Conservation (phyloP, 2,888 invertebrate genomes). For the Lasioglossum villosulum region DNA sequence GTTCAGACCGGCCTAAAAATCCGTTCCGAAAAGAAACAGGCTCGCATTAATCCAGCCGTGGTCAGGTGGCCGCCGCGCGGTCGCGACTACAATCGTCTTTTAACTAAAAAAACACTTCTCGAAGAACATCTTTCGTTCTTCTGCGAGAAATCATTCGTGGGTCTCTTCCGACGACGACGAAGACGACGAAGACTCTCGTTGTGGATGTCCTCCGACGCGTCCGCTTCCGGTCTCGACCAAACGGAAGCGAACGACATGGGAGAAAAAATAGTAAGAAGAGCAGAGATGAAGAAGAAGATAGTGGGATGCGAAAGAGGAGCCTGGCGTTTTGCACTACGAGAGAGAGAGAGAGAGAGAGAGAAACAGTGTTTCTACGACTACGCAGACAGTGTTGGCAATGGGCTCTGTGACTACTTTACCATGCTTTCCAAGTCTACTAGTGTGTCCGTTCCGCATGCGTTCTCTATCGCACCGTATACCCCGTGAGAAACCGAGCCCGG, state of each 20-base stretch:
- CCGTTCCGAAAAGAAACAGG: constrained; percentile 60
- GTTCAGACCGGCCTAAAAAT: constrained; percentile 82
- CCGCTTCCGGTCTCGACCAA: constrained; percentile 12
- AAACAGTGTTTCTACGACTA: constrained; percentile 22
- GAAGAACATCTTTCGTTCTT: background rate
- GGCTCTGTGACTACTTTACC: constrained; percentile 55
- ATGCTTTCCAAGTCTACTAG: constrained; percentile 54
- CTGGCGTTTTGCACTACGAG: constrained; percentile 34
- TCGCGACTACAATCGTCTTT: constrained; percentile 26
- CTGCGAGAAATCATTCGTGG: background rate
- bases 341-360: constrained; percentile 5
- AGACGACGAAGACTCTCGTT: background rate
- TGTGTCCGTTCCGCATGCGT: constrained; percentile 62
- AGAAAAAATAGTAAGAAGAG: constrained; percentile 12
- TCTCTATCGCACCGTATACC: constrained; percentile 35
- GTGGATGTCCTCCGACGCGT: constrained; percentile 5
- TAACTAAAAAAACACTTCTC: background rate
- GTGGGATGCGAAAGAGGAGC: constrained; percentile 1
- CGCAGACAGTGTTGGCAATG: constrained; percentile 15
- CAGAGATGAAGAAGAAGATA: background rate
- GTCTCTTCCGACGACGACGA: background rate
- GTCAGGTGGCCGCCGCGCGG: constrained; percentile 12
- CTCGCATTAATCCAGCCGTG: constrained; percentile 62
- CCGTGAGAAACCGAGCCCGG: constrained; percentile 16
- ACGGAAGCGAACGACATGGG: constrained; percentile 24